Conservation (phyloP, 2,797 vertebrate genomes). For the Amniataba percoides region DNA sequence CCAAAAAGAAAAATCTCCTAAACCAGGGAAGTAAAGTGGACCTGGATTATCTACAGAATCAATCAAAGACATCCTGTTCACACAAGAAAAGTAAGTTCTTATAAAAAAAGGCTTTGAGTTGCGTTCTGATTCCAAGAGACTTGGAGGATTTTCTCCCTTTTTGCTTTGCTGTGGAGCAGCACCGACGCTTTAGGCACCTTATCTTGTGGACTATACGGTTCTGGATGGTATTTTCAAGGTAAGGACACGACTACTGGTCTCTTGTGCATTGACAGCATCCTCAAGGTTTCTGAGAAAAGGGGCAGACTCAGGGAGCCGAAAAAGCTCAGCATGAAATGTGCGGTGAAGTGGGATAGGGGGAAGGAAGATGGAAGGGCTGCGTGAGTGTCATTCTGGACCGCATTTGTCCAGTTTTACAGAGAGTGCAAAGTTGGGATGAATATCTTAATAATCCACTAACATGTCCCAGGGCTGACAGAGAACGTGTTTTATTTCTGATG, state of each 20-base stretch:
- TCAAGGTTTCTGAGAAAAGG: slow-evolving; percentile 43
- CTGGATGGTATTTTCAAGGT: slow-evolving; percentile 79
- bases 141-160: slow-evolving; percentile 56
- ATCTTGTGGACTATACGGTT: slow-evolving; percentile 78
- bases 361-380: slow-evolving; percentile 2
- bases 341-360: neutral
- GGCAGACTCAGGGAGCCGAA: slow-evolving; percentile 44
- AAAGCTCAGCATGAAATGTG: slow-evolving; percentile 28
- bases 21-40: slow-evolving; percentile 58
- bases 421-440: slow-evolving; percentile 71
- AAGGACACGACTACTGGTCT: slow-evolving; percentile 61
- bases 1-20: slow-evolving; percentile 41
- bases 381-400: slow-evolving; percentile 14
- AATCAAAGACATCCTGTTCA: slow-evolving; percentile 68
- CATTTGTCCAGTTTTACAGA: slow-evolving; percentile 33
- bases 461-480: neutral
- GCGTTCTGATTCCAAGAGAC: slow-evolving; percentile 56
- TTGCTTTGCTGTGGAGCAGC: slow-evolving; percentile 53
- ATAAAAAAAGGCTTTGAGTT: slow-evolving; percentile 56
- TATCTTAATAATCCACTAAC: slow-evolving; percentile 13
- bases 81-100: slow-evolving; percentile 68
- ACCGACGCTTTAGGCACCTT: slow-evolving; percentile 58
- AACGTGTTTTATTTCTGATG: slow-evolving; percentile 27
- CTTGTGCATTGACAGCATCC: slow-evolving; percentile 28
- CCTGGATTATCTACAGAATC: slow-evolving; percentile 64